These are phyloP conservation scores for Arvicanthis niloticus DNA, from an alignment of 2,113 vertebrate genomes.

Conservation along the genomic window DNA sequence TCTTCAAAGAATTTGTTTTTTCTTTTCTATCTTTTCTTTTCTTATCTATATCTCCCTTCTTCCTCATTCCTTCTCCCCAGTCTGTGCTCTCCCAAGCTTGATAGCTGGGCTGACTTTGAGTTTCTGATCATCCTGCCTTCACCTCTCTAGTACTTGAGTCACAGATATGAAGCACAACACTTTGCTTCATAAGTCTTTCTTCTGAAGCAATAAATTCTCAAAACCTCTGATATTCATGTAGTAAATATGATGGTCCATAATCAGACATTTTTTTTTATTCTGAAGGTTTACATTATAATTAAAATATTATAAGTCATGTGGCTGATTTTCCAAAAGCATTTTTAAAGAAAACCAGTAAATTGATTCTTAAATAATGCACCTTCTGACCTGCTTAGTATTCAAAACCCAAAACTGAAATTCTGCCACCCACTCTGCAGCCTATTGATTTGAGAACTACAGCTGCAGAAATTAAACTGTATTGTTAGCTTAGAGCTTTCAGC, in stretches of 20 bases:
- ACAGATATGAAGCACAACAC: background rate
- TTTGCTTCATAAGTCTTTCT: background rate
- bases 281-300: conserved; percentile 49
- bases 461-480: conserved; percentile 82
- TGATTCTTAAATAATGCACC: conserved; percentile 85
- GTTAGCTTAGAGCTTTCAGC: conserved; percentile 82
- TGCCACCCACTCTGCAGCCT: conserved; percentile 79
- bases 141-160: background rate
- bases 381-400: conserved; percentile 85
- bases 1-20: background rate
- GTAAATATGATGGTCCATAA: background rate
- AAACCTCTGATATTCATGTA: background rate
- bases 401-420: conserved; percentile 83
- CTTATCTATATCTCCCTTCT: background rate
- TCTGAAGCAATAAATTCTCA: background rate
- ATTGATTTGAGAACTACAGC: conserved; percentile 80
- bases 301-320: conserved; percentile 62
- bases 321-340: conserved; percentile 56
- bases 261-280: conserved; percentile 17
- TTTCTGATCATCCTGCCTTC: background rate
- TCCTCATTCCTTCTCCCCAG: background rate
- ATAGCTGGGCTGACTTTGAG: background rate
- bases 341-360: conserved; percentile 73
- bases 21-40: background rate
- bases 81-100: too few species aligned